Evolutionary conservation across 2,797 vertebrate species (phyloP), one percentile per base, ranked within the genome.

Genomic region (Syndactyla subalaris): DNA sequence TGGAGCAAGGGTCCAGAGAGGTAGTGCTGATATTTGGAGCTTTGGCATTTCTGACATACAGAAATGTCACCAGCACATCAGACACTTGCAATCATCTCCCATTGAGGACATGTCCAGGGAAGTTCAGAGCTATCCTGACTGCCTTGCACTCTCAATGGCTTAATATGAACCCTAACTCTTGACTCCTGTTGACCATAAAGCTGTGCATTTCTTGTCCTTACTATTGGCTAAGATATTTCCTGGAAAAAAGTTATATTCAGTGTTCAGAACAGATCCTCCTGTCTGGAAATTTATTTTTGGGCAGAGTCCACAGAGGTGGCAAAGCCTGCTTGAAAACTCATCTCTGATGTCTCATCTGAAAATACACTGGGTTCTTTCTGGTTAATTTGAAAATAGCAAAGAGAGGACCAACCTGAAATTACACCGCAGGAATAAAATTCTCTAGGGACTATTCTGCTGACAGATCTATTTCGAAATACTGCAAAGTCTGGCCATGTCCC

Each of bases 401-500:
- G 61, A 85, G 48, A 79, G 29, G 57, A 85, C 46, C 39, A 91
- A 92, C 82, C 58, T 96, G 89, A 95, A 95, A 83, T 88, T 58
- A 68, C 68, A 83, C 78, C 68, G n/a, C 52, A 83, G 68, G 51
- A 92, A 78, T 41, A 79, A 88, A 91, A 58, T 29, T 59, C 68
- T 63, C 49, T 39, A 83, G 45, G 38, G 81, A 68, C 54, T 62
- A 22, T 83, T 91, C 58, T 93, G 79, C 62, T 94, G 95, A 95
- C 89, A 91, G 84, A 87, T 78, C 49, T 87, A 6, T 91, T 95
- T 94, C 2, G 11, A 94, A 95, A 96, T 81, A 78, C 49, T 89
- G 72, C 26, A 91, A 10, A 83, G 65, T 34, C 84, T 88, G 89
- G 51, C 87, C 74, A 39, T 38, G 70, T 85, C 61, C 43, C 73